phyloP scores from a whole-genome alignment of 2,797 vertebrate species.

The Bufotes viridis region DNA sequence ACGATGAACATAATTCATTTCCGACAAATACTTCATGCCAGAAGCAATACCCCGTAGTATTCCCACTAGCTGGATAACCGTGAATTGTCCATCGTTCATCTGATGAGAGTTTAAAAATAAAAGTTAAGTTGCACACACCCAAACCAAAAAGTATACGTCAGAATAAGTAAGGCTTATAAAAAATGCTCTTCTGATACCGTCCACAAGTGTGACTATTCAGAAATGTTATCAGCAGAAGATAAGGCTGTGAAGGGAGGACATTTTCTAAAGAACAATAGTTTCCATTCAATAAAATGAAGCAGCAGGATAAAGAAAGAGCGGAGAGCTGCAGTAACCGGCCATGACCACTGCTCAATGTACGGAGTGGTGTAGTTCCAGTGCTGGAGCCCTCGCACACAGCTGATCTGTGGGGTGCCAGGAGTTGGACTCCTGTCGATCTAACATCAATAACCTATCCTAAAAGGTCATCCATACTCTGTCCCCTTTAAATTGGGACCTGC shows the following conservation, averaged over 20 bases:
- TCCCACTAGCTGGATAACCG: conserved; percentile 96
- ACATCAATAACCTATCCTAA: too few relatives aligned
- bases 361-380: too few relatives aligned
- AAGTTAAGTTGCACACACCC: neutral
- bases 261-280: neutral
- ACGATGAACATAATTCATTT: conserved; percentile 98
- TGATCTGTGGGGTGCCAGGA: too few relatives aligned
- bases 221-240: conserved; percentile 3
- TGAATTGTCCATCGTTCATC: conserved; percentile 98
- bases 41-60: conserved; percentile 95
- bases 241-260: neutral
- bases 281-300: neutral
- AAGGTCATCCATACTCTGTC: too few relatives aligned
- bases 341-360: too few relatives aligned
- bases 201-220: neutral
- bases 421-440: too few relatives aligned
- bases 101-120: conserved; percentile 65
- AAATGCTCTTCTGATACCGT: neutral
- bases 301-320: too few relatives aligned
- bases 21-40: conserved; percentile 97
- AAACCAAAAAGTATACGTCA: neutral
- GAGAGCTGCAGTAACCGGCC: too few relatives aligned
- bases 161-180: neutral
- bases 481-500: neutral
- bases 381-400: too few relatives aligned